These are phyloP conservation scores for Somateria mollissima DNA, from an alignment of 2,797 vertebrate species.

Conservation along the genomic window DNA sequence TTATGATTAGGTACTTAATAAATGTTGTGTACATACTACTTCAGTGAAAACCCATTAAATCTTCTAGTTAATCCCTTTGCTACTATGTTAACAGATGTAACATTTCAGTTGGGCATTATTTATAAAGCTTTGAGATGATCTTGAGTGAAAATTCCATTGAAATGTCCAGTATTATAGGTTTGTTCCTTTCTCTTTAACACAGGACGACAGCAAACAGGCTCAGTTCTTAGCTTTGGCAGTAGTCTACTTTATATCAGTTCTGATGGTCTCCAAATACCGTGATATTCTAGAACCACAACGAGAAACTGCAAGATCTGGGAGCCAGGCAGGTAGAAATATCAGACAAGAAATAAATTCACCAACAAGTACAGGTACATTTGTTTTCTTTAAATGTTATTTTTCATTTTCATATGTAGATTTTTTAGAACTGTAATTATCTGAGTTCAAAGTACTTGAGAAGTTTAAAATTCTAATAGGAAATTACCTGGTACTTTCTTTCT, in stretches of 20 bases:
- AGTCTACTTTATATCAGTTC: slow-evolving; percentile 98
- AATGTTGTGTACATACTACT: background rate
- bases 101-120: background rate
- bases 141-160: background rate
- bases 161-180: background rate
- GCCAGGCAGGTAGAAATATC: slow-evolving; percentile 93
- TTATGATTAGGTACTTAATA: background rate
- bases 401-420: background rate
- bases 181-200: slow-evolving; percentile 39
- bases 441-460: background rate
- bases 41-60: background rate
- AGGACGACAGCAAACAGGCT: slow-evolving; percentile 99
- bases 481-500: background rate
- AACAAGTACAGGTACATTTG: slow-evolving; percentile 93
- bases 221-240: slow-evolving; percentile 98
- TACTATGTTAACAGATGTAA: background rate
- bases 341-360: slow-evolving; percentile 99
- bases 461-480: background rate
- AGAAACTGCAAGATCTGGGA: slow-evolving; percentile 93
- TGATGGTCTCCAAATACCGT: slow-evolving; percentile 99
- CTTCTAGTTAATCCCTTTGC: background rate
- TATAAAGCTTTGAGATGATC: background rate
- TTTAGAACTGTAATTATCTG: background rate
- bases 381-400: slow-evolving; percentile 10
- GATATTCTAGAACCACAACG: slow-evolving; percentile 97